These are phyloP conservation scores for Cylloceria caligata DNA, from an alignment of 2,888 invertebrate genomes.

Conservation along the genomic window DNA sequence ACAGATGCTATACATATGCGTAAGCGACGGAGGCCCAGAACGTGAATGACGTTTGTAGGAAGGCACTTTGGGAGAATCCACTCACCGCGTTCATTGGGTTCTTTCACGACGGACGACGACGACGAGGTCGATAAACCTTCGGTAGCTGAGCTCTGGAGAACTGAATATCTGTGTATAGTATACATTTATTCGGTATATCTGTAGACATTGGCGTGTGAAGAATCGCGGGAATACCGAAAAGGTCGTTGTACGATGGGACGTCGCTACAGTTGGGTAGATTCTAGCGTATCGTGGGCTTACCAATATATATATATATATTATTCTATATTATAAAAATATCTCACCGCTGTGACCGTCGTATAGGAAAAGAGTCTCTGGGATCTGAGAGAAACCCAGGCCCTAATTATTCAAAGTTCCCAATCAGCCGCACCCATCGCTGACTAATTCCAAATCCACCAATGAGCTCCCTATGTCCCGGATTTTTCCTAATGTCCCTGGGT, in stretches of 20 bases:
- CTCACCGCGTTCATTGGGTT: slow-evolving; percentile 37
- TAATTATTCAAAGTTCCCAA: no score
- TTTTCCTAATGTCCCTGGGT: no score
- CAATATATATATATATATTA: neutral
- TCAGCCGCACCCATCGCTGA: no score
- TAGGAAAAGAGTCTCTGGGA: no score
- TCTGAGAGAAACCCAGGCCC: no score
- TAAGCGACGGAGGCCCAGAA: slow-evolving; percentile 3
- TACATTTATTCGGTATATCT: neutral
- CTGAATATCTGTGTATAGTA: slow-evolving; percentile 2
- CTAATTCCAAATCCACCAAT: no score
- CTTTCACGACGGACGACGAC: slow-evolving; percentile 53
- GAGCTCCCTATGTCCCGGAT: no score
- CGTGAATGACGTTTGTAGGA: slow-evolving; percentile 56
- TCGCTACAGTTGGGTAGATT: slow-evolving; percentile 68
- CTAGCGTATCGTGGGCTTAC: slow-evolving; percentile 42
- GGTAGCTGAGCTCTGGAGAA: neutral
- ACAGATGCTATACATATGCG: slow-evolving; percentile 16
- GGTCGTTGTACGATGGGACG: slow-evolving; percentile 71
- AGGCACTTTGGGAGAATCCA: slow-evolving; percentile 46
- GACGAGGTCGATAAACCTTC: slow-evolving; percentile 64
- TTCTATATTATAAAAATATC: no score
- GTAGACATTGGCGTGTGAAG: slow-evolving; percentile 10
- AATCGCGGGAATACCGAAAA: slow-evolving; percentile 73
- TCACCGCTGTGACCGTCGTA: no score